phyloP scores from a whole-genome alignment of 2,797 vertebrate genomes.

The Paramormyrops hopkinsi region DNA sequence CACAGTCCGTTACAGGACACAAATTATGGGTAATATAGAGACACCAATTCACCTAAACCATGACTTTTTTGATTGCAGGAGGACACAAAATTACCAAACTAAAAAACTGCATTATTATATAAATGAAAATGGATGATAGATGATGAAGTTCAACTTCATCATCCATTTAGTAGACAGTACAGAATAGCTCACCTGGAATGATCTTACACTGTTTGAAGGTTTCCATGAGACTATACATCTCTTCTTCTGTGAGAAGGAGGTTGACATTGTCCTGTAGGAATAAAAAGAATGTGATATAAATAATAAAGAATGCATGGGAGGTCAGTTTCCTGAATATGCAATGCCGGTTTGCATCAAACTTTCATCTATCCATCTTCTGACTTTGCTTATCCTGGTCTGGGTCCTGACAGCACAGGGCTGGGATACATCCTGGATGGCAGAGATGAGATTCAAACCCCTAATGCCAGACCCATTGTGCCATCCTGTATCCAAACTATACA shows the following conservation, averaged over 20 bases:
- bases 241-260: constrained; percentile 88
- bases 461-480: neutral
- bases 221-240: constrained; percentile 89
- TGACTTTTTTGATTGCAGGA: neutral
- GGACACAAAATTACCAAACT: neutral
- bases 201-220: constrained; percentile 84
- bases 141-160: neutral
- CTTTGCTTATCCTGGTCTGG: neutral
- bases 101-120: neutral
- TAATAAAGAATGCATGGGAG: neutral
- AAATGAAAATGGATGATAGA: neutral
- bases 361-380: neutral
- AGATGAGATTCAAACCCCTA: neutral
- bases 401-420: neutral
- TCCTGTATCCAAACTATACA: neutral
- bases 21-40: neutral
- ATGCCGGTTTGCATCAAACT: neutral
- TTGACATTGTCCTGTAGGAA: constrained; percentile 82
- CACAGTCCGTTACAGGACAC: neutral
- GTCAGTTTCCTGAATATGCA: neutral
- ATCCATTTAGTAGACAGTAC: neutral
- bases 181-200: constrained; percentile 71
- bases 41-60: neutral
- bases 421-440: neutral
- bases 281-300: neutral